Percentiles rank a stretch among this genome's conserved stretches.
These are phyloP conservation scores for Aphelocoma californica DNA, from an alignment of 2,797 vertebrate species.

Conservation along the genomic window DNA sequence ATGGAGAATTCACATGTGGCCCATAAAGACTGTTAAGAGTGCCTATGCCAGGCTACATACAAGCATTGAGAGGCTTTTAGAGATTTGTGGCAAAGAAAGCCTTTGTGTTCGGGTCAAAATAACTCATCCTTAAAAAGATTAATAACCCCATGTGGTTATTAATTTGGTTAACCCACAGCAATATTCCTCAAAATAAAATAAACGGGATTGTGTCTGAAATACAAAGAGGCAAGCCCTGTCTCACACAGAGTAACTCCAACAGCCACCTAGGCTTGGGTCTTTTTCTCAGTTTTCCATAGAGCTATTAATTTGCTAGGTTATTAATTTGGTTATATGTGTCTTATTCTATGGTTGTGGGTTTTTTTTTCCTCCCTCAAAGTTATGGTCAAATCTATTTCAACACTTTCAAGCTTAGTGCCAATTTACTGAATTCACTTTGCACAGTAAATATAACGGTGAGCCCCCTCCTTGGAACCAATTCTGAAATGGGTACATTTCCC, in stretches of 20 bases:
- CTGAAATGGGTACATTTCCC: neutral
- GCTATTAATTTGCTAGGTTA: no score
- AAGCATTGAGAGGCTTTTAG: no score
- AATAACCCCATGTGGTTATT: no score
- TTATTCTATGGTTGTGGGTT: accelerated
- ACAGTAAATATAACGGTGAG: neutral
- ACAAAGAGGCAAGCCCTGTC: neutral
- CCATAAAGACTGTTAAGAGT: no score
- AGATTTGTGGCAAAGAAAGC: no score
- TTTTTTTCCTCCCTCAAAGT: neutral
- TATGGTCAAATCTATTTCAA: neutral
- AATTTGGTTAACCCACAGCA: neutral
- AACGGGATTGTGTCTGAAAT: neutral
- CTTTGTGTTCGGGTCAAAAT: no score
- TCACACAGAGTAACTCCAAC: neutral
- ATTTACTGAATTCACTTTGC: neutral
- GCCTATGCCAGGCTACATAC: no score
- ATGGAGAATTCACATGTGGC: no score
- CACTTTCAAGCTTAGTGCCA: neutral
- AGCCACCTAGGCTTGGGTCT: neutral
- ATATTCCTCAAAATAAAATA: neutral
- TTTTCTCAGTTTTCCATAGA: neutral
- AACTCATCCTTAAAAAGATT: no score
- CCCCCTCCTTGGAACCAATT: neutral
- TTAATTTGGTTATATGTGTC: no score